Evolutionary conservation across 2,113 vertebrate species (phyloP), one percentile per base, ranked within the genome.

Genomic region (Ceyx margarethae): DNA sequence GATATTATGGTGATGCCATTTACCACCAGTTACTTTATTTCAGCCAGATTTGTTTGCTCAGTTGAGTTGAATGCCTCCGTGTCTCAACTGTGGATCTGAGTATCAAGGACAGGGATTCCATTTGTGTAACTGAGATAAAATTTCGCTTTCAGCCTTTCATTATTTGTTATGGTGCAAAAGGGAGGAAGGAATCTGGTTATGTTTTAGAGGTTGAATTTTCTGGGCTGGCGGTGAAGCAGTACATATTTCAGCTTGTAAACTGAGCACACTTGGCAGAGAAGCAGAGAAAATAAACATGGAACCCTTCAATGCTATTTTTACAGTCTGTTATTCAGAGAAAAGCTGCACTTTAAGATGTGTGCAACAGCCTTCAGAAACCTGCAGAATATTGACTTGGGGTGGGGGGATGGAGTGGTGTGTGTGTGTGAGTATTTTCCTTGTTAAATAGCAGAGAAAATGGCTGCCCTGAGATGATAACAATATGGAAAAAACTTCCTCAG

Each of bases 171-270:
- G 18, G 54, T 84, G 66, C 73, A 62, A 78, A 86, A 75, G 22
- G 56, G 74, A 90, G 50, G 54, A 89, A 95, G 12, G 74, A 84
- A 79, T 81, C 31, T 89, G 74, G 57, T 74, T 53, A 0, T 0
- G 0, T 53, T 76, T 76, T 61, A 88, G 65, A 74, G 48, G 53
- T 8, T 86, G 80, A 64, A 71, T 95, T 88, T 93, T 94, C 74
- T 81, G 83, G 66, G 62, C 54, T 95, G 90, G 77, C 69, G 86
- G 69, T 25, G 22, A 88, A 93, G 37, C 56, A 86, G 93, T 93
- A 88, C 77, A 71, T 93, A 91, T 88, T 94, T 96, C 80, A 90
- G 80, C 88, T 86, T 95, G 88, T 86, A 94, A 94, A 95, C 37
- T 83, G 85, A 95, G 75, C 61, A 48, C 23, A 2, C n/a, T 91